Evolutionary conservation across 2,113 vertebrate species (phyloP).

Genomic region (Peromyscus leucopus): DNA sequence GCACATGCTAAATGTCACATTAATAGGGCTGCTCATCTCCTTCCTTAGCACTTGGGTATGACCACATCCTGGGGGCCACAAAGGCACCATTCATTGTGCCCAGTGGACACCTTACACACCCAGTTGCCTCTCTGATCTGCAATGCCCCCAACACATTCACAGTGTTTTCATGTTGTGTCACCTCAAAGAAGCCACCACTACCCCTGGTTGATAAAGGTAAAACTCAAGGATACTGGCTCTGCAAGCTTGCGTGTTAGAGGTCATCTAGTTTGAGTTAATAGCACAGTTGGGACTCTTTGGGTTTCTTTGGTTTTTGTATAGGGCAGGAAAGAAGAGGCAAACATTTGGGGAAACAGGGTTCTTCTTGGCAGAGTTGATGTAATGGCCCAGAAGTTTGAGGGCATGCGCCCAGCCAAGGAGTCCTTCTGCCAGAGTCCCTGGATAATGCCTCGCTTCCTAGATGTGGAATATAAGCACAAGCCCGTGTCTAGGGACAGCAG

Average conservation of each 20-base stretch:
- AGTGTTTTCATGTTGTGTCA: rapidly evolving
- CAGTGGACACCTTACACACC: neutral
- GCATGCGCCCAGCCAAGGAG: neutral
- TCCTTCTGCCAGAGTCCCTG: neutral
- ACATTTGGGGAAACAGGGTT: neutral
- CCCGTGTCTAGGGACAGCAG: neutral
- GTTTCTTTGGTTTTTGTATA: neutral
- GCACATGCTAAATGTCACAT: neutral
- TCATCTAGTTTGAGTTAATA: neutral
- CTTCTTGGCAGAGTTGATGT: neutral
- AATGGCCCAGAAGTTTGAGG: neutral
- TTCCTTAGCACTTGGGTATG: rapidly evolving
- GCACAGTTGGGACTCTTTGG: neutral
- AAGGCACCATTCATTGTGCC: rapidly evolving
- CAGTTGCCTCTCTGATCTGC: neutral
- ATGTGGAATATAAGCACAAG: neutral
- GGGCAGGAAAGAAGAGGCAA: neutral
- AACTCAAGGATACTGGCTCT: neutral
- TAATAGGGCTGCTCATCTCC: rapidly evolving
- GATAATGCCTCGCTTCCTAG: neutral
- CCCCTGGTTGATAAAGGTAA: neutral
- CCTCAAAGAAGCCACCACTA: neutral
- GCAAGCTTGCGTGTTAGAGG: neutral
- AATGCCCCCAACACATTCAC: neutral
- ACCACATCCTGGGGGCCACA: neutral